These are phyloP conservation scores for Tinamus major DNA, from an alignment of 2,797 vertebrate genomes.

Conservation along the genomic window DNA sequence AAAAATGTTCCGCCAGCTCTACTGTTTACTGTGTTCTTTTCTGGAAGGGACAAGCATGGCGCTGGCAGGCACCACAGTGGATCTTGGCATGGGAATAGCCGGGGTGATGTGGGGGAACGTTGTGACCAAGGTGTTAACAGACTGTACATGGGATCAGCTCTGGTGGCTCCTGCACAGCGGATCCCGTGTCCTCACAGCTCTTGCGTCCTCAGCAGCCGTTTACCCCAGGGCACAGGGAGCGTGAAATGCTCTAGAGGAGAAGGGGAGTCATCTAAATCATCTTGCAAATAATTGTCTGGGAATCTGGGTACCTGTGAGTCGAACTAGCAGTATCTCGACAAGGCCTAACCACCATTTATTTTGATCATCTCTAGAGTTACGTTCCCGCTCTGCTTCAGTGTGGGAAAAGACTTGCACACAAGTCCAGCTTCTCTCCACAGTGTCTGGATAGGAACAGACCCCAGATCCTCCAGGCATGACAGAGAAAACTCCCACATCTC, in stretches of 20 bases:
- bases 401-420: background rate
- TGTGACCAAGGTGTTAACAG: background rate
- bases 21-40: background rate
- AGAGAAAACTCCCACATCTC: background rate
- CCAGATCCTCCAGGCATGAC: background rate
- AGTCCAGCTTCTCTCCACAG: background rate
- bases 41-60: background rate
- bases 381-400: background rate
- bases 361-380: background rate
- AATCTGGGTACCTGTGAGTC: background rate
- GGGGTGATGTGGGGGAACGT: rapidly evolving
- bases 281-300: background rate
- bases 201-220: background rate
- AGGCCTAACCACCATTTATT: background rate
- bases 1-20: background rate
- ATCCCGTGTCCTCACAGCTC: background rate
- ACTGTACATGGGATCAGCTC: background rate
- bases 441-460: background rate
- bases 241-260: background rate
- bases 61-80: rapidly evolving
- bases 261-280: background rate
- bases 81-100: rapidly evolving
- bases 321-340: background rate
- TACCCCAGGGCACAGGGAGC: background rate
- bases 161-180: background rate